A percentile compares a stretch with the other conserved stretches of the same genome.
Evolutionary conservation across 1,140 invertebrate species (phyloP).

Genomic region (Trichogramma pretiosum): DNA sequence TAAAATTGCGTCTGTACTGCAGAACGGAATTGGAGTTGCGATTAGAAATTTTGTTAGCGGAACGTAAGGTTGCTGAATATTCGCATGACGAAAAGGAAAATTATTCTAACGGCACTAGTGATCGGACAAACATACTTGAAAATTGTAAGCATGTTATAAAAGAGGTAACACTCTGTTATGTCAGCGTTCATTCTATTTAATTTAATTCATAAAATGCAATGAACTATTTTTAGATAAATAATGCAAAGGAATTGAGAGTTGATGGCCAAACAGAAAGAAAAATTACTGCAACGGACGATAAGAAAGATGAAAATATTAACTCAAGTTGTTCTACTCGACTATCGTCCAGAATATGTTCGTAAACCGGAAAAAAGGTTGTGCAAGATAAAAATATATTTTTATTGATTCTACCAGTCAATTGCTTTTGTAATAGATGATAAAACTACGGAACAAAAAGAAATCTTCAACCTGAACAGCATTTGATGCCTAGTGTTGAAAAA

Average conservation of each 20-base stretch:
- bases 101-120: constrained; percentile 25
- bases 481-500: too few species aligned
- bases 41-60: constrained; percentile 27
- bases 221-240: constrained; percentile 8
- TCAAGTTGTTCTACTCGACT: constrained; percentile 23
- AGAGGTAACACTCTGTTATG: constrained; percentile 28
- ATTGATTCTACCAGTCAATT: constrained; percentile 15
- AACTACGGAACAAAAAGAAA: too few species aligned
- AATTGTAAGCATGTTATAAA: constrained; percentile 32
- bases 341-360: constrained; percentile 24
- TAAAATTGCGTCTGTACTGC: neutral
- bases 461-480: too few species aligned
- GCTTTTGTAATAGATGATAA: too few species aligned
- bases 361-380: constrained; percentile 16
- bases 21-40: constrained; percentile 35
- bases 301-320: constrained; percentile 26
- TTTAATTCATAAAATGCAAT: neutral
- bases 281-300: constrained; percentile 13
- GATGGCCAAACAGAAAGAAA: constrained; percentile 19
- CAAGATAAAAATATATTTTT: constrained; percentile 19
- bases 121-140: constrained; percentile 29
- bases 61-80: constrained; percentile 27
- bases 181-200: neutral
- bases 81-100: constrained; percentile 28
- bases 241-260: constrained; percentile 12